These are phyloP conservation scores for Cetonia aurata DNA, from an alignment of 2,888 invertebrate species.

Conservation along the genomic window DNA sequence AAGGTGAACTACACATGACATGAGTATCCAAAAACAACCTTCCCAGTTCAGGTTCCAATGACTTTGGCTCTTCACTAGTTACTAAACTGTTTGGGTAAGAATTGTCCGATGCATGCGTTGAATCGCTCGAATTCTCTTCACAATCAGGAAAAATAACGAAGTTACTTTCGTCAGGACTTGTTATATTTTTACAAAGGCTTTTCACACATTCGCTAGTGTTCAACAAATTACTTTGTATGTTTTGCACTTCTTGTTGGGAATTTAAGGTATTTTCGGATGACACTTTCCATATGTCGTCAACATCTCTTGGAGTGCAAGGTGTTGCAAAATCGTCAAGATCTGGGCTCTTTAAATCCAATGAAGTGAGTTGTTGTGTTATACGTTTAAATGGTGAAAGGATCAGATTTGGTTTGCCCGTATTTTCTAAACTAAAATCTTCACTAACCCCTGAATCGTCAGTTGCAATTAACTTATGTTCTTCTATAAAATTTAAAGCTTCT, in stretches of 20 bases:
- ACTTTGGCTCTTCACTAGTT: constrained; percentile 54
- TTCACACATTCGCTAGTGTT: constrained; percentile 64
- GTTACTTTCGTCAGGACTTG: constrained; percentile 67
- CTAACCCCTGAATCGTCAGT: constrained; percentile 63
- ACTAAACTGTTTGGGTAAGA: constrained; percentile 49
- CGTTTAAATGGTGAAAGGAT: constrained; percentile 79
- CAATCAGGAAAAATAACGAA: constrained; percentile 72
- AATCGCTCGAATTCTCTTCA: constrained; percentile 62
- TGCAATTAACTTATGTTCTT: constrained; percentile 76
- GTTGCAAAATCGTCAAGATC: constrained; percentile 81
- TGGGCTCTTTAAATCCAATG: constrained; percentile 78
- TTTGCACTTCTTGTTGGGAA: constrained; percentile 50
- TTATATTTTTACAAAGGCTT: constrained; percentile 60
- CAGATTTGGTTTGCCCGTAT: constrained; percentile 58
- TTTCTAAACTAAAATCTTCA: constrained; percentile 61
- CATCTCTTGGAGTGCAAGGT: constrained; percentile 74
- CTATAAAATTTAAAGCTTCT: constrained; percentile 86
- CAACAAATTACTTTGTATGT: constrained; percentile 57
- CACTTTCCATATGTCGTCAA: constrained; percentile 74
- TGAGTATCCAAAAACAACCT: constrained; percentile 69
- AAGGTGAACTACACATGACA: constrained; percentile 71
- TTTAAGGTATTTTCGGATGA: constrained; percentile 48
- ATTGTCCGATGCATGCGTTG: constrained; percentile 20
- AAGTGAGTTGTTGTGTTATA: constrained; percentile 81
- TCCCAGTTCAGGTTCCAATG: constrained; percentile 58